Base-by-base conservation (phyloP, 2,113 vertebrate genomes). In the Pleuronectes platessa region DNA sequence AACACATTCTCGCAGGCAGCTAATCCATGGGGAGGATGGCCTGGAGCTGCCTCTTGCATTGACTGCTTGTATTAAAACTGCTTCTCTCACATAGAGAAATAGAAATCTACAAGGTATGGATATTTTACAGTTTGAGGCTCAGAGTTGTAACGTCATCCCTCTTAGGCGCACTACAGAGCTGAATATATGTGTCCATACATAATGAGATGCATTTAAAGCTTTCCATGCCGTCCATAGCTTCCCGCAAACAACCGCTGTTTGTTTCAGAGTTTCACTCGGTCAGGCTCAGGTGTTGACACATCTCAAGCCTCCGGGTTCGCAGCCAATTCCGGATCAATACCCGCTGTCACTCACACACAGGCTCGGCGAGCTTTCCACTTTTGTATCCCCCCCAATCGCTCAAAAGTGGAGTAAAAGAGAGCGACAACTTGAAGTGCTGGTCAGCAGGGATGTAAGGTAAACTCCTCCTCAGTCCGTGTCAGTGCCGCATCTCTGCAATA, bases 291-390 rank as follows among this genome's bases (percentile, higher is more conserved):
- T 61, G 60, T 61, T 64, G 64, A 66, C 56, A 45, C 72, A 40
- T 31, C 21, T 59, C 31, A 35, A 65, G 47, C 42, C 55, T 68
- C 10, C 0, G 45, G 56, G 23, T 63, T 64, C 31, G 12, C 75
- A 40, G 64, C 61, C 35, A 65, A 66, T 63, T 45, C 60, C 23
- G 4, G 40, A 78, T 87, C 78, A 64, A 84, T 76, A 67, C n/a
- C 7, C 15, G n/a, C 69, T 62, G 62, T 74, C 81, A 70, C 12
- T 76, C 73, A 67, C 31, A 37, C 13, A 15, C 2, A 7, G 12
- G 11, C 24, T 10, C 18, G 1, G 12, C 66, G 14, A 23, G 59
- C n/a, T 55, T 35, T 76, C 27, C 11, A 2, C 14, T n/a, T 9
- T 47, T 5, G 11, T 45, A 9, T 65, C 55, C 59, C 45, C 55